Conservation (phyloP, 2,113 vertebrate genomes). For the Corvus moneduloides region DNA sequence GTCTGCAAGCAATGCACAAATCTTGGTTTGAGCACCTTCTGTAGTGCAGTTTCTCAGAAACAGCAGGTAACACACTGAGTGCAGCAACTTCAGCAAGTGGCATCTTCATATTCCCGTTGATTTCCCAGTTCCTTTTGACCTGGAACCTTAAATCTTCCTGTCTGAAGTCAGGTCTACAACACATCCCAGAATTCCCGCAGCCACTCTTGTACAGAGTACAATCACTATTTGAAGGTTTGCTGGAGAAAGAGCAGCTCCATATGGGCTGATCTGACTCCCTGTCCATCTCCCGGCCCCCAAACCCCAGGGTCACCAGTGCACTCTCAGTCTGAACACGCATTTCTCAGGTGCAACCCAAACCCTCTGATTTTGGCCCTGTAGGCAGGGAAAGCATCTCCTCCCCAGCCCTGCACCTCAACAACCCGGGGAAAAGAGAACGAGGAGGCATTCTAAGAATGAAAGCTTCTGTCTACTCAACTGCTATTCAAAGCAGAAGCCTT, state of each 20-base stretch:
- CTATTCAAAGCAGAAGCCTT: background rate
- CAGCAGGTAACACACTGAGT: fast-evolving
- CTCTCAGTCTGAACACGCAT: background rate
- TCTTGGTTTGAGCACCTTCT: background rate
- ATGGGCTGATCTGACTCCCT: background rate
- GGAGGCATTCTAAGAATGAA: background rate
- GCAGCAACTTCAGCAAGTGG: background rate
- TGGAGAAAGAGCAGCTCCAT: background rate
- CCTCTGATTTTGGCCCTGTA: fast-evolving
- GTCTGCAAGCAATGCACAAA: background rate
- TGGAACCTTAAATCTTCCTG: background rate
- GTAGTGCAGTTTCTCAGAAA: background rate
- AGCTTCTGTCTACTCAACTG: background rate
- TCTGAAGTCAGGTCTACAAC: fast-evolving
- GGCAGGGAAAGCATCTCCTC: background rate
- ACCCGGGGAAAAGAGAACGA: background rate
- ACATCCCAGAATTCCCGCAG: fast-evolving
- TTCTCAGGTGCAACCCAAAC: background rate
- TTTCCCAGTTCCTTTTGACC: background rate
- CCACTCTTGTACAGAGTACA: no score
- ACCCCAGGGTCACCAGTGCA: background rate
- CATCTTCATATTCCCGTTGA: fast-evolving
- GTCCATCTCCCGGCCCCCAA: background rate
- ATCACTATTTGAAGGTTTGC: background rate
- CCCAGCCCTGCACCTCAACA: background rate